Conservation (phyloP, 1,140 invertebrate species). For the Bombus superbus region DNA sequence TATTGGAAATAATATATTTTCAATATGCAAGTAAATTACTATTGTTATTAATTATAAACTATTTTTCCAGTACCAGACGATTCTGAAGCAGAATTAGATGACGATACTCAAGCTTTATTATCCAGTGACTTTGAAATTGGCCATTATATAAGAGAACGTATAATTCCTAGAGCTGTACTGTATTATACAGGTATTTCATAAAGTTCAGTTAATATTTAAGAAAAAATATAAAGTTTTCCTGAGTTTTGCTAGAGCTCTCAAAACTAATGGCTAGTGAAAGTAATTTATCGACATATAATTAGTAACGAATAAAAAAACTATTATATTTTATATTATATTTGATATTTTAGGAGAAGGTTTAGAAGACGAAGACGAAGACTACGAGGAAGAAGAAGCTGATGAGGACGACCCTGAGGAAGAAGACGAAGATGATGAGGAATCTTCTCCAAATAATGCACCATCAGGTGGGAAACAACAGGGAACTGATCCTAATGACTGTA, state of each 20-base stretch:
- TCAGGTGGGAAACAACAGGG: slow-evolving; percentile 67
- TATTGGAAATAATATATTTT: neutral
- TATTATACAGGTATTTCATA: slow-evolving; percentile 92
- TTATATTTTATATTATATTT: too few species aligned
- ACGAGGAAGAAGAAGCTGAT: slow-evolving; percentile 87
- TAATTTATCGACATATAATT: neutral
- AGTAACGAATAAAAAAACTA: neutral
- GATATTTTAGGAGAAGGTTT: slow-evolving; percentile 86
- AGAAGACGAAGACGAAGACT: slow-evolving; percentile 90
- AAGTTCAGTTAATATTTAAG: neutral
- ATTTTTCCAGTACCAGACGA: slow-evolving; percentile 84
- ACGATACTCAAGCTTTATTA: slow-evolving; percentile 89
- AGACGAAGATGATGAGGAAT: slow-evolving; percentile 78
- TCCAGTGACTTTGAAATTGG: slow-evolving; percentile 98
- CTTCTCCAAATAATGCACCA: slow-evolving; percentile 59
- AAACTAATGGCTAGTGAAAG: too few species aligned
- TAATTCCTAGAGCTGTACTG: slow-evolving; percentile 96
- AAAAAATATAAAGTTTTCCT: neutral
- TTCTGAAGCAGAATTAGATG: slow-evolving; percentile 87
- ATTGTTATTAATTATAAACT: slow-evolving; percentile 39
- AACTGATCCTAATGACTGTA: slow-evolving; percentile 78
- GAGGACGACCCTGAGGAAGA: slow-evolving; percentile 80
- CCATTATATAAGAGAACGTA: slow-evolving; percentile 97
- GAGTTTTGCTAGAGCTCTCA: neutral
- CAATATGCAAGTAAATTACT: too few species aligned